phyloP scores from a whole-genome alignment of 64 coral and sea anemone species.

The Cladopsammia gracilis region DNA sequence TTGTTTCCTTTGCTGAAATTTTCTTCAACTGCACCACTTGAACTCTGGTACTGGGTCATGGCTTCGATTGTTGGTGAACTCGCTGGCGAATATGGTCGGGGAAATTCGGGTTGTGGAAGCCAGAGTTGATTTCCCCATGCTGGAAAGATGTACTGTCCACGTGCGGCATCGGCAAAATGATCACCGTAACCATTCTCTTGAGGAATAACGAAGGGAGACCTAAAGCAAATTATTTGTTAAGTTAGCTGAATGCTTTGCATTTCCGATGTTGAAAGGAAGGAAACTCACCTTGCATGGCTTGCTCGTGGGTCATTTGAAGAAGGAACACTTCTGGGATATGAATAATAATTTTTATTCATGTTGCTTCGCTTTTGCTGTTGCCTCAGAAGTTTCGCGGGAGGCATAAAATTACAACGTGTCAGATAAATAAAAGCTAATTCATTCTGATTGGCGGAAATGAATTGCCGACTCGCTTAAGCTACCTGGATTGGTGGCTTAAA shows the following conservation, averaged over 20 bases:
- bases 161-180: not conserved
- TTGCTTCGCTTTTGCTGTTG: not conserved
- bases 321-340: not conserved
- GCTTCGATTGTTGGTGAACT: not conserved
- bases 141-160: not conserved
- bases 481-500: too few relatives aligned
- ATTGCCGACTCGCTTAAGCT: too few relatives aligned
- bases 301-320: not conserved
- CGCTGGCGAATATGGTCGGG: not conserved
- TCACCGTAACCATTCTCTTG: not conserved
- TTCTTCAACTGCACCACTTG: not conserved
- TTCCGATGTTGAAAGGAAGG: not conserved
- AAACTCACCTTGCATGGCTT: slow-evolving; percentile 16
- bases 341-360: too few relatives aligned
- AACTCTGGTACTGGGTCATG: not conserved
- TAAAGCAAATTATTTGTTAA: too few relatives aligned
- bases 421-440: too few relatives aligned
- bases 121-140: not conserved
- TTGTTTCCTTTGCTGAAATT: not conserved
- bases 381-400: too few relatives aligned
- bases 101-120: not conserved
- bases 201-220: not conserved
- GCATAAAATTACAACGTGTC: too few relatives aligned
- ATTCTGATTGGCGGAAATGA: too few relatives aligned
- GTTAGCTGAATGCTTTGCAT: slow-evolving; percentile 21